Percentiles rank a stretch among this genome's conserved stretches.
Evolutionary conservation across 2,113 vertebrate genomes (phyloP).

Genomic region (Brachyistius frenatus): DNA sequence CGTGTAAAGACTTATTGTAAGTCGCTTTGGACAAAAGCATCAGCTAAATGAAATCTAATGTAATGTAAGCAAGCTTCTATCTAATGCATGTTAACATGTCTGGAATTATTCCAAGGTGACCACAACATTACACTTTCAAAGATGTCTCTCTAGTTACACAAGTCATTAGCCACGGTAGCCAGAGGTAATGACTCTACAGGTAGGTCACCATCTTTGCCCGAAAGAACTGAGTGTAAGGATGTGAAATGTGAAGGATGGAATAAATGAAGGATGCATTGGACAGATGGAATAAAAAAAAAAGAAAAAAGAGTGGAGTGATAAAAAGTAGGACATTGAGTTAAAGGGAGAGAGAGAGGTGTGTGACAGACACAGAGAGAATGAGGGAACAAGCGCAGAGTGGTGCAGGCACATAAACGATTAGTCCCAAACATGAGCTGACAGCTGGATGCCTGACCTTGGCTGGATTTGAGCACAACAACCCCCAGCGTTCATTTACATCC

Average conservation of each 20-base stretch:
- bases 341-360: constrained; percentile 72
- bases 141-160: constrained; percentile 12
- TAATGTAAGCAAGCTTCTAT: not conserved
- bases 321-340: constrained; percentile 73
- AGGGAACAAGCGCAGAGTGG: constrained; percentile 66
- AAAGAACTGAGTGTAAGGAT: constrained; percentile 42
- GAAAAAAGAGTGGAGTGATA: constrained; percentile 45
- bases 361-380: constrained; percentile 78
- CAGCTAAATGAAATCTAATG: no score
- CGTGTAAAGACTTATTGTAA: no score
- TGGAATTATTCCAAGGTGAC: constrained; percentile 46
- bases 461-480: constrained; percentile 75
- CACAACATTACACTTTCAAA: constrained; percentile 35
- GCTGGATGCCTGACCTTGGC: constrained; percentile 82
- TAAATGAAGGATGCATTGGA: constrained; percentile 62
- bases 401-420: constrained; percentile 81
- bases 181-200: constrained; percentile 33
- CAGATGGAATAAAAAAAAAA: constrained; percentile 27
- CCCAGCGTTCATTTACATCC: constrained; percentile 82
- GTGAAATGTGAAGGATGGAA: constrained; percentile 60
- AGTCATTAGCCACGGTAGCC: constrained; percentile 47
- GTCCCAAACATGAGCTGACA: constrained; percentile 81
- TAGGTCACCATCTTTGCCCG: constrained; percentile 31
- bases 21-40: no score
- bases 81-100: constrained; percentile 24